Evolutionary conservation across 2,797 vertebrate genomes (phyloP), one percentile per base, ranked within the genome.

Genomic region (Propithecus perrieri): DNA sequence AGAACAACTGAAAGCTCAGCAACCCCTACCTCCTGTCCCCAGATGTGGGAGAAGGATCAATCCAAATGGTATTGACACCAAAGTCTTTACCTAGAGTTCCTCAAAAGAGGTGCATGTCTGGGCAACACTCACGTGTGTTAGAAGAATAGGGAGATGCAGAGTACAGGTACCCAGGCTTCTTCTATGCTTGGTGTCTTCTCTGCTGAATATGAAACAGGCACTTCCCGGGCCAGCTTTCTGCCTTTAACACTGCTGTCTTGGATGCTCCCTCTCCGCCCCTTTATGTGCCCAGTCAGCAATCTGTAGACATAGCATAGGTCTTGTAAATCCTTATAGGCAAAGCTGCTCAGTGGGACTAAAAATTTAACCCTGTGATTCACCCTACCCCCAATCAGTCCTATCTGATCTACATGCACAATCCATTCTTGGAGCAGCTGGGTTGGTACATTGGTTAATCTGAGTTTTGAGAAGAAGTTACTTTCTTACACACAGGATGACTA

Each of bases 341-440:
- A 95, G 94, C 89, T 96, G 90, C 93, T 95, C 92, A 95, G 59
- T 94, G 90, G 69, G 53, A 18, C 90, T 92, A 65, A 97, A 96
- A 93, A 85, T 94, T 80, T 92, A 97, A 96, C 88, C 43, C 75
- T 81, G 50, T 18, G 53, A 50, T 81, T 92, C 38, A 81, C 12
- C 41, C 28, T 46, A 28, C 26, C 20, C 22, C 53, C 5, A 55
- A 63, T 55, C 14, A 85, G n/a, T 89, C 41, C 50, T 50, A 74
- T 85, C 55, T 63, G 30, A 79, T 92, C 50, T 75, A 33, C 9
- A 41, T 5, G 22, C 59, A 65, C 50, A 65, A 4, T 85, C 59
- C 13, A 83, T 85, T 35, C 35, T 63, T 74, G 24, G 35, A 87
- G 65, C 24, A 96, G 79, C 65, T 85, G n/a, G 24, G 38, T 26